A percentile compares a stretch with the other conserved stretches of the same genome.
phyloP scores from a whole-genome alignment of 2,113 vertebrate species.

The Pardalotus punctatus region DNA sequence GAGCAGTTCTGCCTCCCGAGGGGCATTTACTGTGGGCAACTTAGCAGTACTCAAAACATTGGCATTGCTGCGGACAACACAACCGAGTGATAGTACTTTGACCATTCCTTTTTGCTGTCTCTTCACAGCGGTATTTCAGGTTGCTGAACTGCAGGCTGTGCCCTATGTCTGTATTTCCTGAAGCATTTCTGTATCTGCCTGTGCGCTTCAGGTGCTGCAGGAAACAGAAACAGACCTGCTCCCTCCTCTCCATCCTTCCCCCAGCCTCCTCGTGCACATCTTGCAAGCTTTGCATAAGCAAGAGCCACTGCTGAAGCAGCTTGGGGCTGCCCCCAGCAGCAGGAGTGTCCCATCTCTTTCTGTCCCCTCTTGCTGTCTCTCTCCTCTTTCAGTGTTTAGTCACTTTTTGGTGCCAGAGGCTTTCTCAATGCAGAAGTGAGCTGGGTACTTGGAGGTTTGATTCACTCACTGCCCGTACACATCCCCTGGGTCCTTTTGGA shows the following conservation, averaged over 20 bases:
- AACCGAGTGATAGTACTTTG: accelerated
- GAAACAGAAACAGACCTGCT: background rate
- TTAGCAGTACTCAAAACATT: background rate
- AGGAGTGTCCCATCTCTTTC: background rate
- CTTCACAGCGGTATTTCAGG: background rate
- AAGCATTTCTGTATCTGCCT: background rate
- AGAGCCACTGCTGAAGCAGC: background rate
- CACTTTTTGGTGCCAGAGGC: background rate
- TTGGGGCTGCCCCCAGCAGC: background rate
- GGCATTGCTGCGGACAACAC: background rate
- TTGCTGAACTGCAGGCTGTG: background rate
- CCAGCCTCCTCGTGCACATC: background rate
- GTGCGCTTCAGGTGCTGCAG: background rate
- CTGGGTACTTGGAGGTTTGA: background rate
- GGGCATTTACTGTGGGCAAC: background rate
- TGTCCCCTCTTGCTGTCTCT: background rate
- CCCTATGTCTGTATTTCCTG: background rate
- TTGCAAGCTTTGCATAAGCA: background rate
- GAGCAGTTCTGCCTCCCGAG: background rate
- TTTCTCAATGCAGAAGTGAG: background rate
- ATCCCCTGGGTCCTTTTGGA: background rate
- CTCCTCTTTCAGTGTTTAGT: background rate
- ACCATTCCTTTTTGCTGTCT: background rate
- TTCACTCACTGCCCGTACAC: accelerated
- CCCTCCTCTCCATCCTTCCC: background rate